These are phyloP conservation scores for Heliconius hermathena DNA, from an alignment of 1,140 invertebrate genomes.

Conservation along the genomic window DNA sequence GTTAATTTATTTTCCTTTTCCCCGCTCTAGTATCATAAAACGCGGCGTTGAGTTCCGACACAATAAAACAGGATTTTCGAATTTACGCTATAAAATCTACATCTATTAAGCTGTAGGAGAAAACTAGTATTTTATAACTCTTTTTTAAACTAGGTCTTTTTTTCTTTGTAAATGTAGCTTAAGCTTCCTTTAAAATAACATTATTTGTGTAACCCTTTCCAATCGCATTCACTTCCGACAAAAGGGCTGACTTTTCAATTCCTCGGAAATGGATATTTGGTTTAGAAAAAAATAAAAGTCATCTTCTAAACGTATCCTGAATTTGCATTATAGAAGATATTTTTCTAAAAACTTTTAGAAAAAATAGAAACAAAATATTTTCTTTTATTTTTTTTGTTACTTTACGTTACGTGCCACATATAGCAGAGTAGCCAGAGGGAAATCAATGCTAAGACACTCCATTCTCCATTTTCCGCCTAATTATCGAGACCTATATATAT, in stretches of 20 bases:
- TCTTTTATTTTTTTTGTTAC: not conserved
- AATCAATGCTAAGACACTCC: too few species aligned
- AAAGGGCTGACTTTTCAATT: constrained; percentile 6
- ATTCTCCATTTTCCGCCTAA: too few species aligned
- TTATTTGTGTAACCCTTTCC: not conserved
- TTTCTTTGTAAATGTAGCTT: not conserved
- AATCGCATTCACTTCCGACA: not conserved
- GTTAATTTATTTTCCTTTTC: too few species aligned
- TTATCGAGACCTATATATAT: too few species aligned
- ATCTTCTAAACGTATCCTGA: not conserved
- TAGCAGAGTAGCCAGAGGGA: too few species aligned
- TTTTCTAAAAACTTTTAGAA: not conserved
- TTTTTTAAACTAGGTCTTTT: not conserved
- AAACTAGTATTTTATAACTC: too few species aligned
- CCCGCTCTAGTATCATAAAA: too few species aligned
- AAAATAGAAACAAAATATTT: not conserved
- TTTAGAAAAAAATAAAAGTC: not conserved
- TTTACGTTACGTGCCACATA: too few species aligned
- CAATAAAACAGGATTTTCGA: too few species aligned
- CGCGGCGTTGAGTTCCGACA: too few species aligned
- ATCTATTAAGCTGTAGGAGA: too few species aligned
- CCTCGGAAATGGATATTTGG: constrained; percentile 4
- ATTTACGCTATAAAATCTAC: too few species aligned
- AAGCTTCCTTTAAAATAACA: not conserved
- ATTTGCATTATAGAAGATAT: not conserved